These are phyloP conservation scores for Brachionus manjavacas DNA, from an alignment of 1,140 invertebrate species.

Conservation along the genomic window DNA sequence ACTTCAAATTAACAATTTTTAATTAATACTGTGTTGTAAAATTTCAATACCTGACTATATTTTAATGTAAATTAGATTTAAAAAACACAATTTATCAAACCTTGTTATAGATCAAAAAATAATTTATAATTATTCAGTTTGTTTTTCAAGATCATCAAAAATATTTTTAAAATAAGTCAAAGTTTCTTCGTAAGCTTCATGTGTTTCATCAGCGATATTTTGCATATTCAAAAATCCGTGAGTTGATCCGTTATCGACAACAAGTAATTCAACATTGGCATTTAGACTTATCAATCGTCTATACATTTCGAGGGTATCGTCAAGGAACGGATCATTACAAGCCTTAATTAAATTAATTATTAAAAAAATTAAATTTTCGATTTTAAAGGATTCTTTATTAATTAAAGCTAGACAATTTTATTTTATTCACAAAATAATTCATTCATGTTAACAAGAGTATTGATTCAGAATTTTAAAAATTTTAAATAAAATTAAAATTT, in stretches of 20 bases:
- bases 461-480: not conserved
- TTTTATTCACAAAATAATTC: not conserved
- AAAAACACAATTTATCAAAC: no score
- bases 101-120: no score
- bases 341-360: not conserved
- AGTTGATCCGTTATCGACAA: slow-evolving; percentile 53
- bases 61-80: no score
- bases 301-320: slow-evolving; percentile 92
- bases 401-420: not conserved
- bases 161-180: slow-evolving; percentile 6
- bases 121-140: not conserved
- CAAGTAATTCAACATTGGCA: slow-evolving; percentile 73
- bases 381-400: slow-evolving; percentile 29
- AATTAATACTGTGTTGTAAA: no score
- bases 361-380: not conserved
- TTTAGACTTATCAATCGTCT: slow-evolving; percentile 73
- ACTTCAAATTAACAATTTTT: no score
- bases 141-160: not conserved
- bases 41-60: no score
- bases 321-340: slow-evolving; percentile 76
- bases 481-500: not conserved
- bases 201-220: not conserved
- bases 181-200: slow-evolving; percentile 37
- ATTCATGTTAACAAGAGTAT: not conserved
- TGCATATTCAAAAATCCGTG: slow-evolving; percentile 40